These are phyloP conservation scores for Cricetomys ansorgei DNA, from an alignment of 2,113 vertebrate genomes.

Conservation along the genomic window DNA sequence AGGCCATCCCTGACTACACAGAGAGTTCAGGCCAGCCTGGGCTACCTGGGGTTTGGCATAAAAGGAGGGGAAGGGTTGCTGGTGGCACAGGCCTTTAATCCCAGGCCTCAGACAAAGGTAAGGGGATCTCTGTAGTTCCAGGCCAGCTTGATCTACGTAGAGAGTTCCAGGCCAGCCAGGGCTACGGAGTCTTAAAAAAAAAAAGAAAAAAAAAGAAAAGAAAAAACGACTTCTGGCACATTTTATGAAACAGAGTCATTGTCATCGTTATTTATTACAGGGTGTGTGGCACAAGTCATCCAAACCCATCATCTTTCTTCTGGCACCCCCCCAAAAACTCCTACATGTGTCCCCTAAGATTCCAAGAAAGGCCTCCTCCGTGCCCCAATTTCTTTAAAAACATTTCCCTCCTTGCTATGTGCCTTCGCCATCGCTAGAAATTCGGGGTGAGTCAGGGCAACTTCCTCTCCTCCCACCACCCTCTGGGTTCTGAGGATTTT, in stretches of 20 bases:
- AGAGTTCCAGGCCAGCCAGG: background rate
- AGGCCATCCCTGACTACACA: background rate
- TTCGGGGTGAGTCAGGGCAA: background rate
- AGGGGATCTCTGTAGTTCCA: background rate
- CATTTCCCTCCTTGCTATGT: slow-evolving; percentile 1
- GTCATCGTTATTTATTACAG: slow-evolving; percentile 1
- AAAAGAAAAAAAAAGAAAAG: background rate
- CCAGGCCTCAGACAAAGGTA: background rate
- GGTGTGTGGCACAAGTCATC: slow-evolving; percentile 38
- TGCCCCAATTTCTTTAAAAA: slow-evolving; percentile 49
- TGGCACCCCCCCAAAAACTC: slow-evolving; percentile 30
- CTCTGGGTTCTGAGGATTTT: background rate
- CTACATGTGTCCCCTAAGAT: slow-evolving; percentile 31
- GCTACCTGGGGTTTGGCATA: background rate
- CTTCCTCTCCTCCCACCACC: background rate
- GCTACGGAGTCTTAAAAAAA: background rate
- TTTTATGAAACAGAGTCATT: background rate
- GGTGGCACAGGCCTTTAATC: background rate
- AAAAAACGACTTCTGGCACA: background rate
- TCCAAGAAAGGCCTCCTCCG: slow-evolving; percentile 41
- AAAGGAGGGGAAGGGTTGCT: background rate
- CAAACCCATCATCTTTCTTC: slow-evolving; percentile 45
- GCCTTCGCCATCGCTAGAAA: background rate
- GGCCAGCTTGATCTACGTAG: background rate
- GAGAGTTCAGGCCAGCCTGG: background rate